A percentile compares a stretch with the other conserved stretches of the same genome.
Evolutionary conservation across 2,113 vertebrate species (phyloP).

Genomic region (Todiramphus saurophagus): DNA sequence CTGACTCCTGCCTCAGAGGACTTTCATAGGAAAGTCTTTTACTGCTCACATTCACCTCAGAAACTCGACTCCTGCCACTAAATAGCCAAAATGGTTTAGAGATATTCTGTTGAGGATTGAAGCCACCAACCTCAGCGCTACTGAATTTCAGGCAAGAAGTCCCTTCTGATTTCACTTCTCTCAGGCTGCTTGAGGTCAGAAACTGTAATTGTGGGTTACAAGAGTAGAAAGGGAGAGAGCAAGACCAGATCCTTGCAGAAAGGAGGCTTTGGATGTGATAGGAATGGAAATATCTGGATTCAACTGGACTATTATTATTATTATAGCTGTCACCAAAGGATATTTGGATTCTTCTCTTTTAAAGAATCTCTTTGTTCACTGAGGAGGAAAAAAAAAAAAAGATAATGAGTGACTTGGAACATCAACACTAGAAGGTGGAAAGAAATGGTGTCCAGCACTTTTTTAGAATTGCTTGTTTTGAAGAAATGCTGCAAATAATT

Average conservation of each 20-base stretch:
- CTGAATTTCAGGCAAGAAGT: constrained; percentile 31
- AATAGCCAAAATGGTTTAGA: constrained; percentile 27
- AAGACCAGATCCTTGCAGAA: neutral
- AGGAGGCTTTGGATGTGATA: neutral
- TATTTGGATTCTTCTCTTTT: neutral
- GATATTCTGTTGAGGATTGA: neutral
- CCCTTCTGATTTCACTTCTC: constrained; percentile 26
- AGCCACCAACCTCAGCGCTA: constrained; percentile 25
- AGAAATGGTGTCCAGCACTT: constrained; percentile 18
- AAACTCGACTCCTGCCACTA: neutral
- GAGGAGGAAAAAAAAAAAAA: neutral
- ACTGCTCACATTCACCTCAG: neutral
- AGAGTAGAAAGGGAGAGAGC: neutral
- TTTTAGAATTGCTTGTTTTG: constrained; percentile 35
- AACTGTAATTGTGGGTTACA: constrained; percentile 37
- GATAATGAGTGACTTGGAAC: constrained; percentile 7
- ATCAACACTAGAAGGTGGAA: constrained; percentile 20
- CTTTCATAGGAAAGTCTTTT: neutral
- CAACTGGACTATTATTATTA: neutral
- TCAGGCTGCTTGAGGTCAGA: neutral
- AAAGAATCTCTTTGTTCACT: neutral
- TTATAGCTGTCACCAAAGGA: neutral
- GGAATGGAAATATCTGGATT: neutral
- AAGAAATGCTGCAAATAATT: constrained; percentile 20
- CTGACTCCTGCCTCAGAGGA: neutral